Evolutionary conservation across 2,113 vertebrate genomes (phyloP).

Genomic region (Gavia stellata): DNA sequence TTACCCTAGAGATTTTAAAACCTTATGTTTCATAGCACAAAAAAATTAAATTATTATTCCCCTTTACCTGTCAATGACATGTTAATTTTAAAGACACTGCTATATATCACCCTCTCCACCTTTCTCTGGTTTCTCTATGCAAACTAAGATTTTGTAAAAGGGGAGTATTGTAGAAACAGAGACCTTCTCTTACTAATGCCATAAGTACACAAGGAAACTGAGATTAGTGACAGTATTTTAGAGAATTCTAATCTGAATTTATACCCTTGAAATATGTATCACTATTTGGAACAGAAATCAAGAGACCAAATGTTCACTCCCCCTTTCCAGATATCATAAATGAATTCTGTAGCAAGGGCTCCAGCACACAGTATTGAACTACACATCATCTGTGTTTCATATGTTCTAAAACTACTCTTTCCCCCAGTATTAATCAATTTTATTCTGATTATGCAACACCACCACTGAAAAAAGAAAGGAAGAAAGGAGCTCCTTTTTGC

Average conservation of each 20-base stretch:
- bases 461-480: not conserved
- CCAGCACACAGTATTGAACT: not conserved
- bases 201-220: not conserved
- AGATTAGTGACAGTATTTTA: not conserved
- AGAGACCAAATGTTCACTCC: not conserved
- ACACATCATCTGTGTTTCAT: not conserved
- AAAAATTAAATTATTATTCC: not conserved
- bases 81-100: not conserved
- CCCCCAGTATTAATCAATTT: not conserved
- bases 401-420: not conserved
- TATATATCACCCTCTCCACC: not conserved
- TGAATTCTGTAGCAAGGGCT: not conserved
- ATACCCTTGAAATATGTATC: not conserved
- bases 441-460: not conserved
- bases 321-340: not conserved
- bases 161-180: not conserved
- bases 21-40: not conserved
- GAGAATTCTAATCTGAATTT: not conserved
- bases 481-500: not conserved
- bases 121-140: not conserved
- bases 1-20: not conserved
- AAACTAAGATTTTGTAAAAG: not conserved
- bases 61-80: not conserved
- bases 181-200: not conserved
- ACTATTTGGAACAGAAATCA: not conserved